Evolutionary conservation across 1,140 invertebrate species (phyloP).

Genomic region (Temnothorax curvispinosus): DNA sequence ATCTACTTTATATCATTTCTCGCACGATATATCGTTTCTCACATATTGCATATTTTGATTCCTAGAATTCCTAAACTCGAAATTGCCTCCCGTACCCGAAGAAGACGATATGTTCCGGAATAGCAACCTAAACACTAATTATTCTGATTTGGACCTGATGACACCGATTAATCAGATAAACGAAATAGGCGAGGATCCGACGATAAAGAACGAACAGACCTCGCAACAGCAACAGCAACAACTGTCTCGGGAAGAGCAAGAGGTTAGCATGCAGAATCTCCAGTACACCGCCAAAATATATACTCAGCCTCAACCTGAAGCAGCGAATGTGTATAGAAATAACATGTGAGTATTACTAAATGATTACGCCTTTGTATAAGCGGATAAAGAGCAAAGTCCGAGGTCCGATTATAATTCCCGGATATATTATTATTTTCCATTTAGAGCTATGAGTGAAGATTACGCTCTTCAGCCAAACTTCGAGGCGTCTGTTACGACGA

Average conservation of each 20-base stretch:
- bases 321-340: constrained; percentile 79
- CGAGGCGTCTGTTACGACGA: constrained; percentile 67
- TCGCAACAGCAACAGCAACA: constrained; percentile 58
- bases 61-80: constrained; percentile 87
- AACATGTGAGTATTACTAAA: constrained; percentile 73
- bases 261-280: constrained; percentile 77
- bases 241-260: constrained; percentile 70
- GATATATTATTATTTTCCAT: neutral
- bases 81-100: constrained; percentile 89
- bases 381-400: neutral
- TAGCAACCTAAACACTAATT: constrained; percentile 79
- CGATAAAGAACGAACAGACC: constrained; percentile 72
- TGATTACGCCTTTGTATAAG: neutral
- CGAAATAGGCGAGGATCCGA: constrained; percentile 71
- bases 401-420: neutral
- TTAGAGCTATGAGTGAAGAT: constrained; percentile 75
- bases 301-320: constrained; percentile 74
- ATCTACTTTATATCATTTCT: neutral
- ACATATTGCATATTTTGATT: constrained; percentile 15
- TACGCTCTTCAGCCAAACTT: constrained; percentile 76
- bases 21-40: neutral
- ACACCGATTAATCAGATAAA: constrained; percentile 81
- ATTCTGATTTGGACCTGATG: constrained; percentile 84
- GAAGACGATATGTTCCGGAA: constrained; percentile 85
- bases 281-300: constrained; percentile 84